Conservation (phyloP, 2,888 invertebrate genomes). For the Cylindroiulus punctatus region DNA sequence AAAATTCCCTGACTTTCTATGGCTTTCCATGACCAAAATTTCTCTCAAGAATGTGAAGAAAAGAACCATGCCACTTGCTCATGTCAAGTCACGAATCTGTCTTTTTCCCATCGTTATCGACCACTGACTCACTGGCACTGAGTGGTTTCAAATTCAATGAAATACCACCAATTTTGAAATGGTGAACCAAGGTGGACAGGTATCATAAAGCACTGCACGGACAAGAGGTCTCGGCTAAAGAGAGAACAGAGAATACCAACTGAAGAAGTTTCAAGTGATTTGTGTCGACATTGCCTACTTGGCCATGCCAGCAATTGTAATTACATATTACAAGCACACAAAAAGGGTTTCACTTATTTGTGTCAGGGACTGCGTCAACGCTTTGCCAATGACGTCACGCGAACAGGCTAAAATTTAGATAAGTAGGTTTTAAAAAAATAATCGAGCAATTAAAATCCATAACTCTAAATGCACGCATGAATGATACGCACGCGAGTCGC, state of each 20-base stretch:
- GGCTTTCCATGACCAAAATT: too few species aligned
- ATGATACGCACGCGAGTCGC: background rate
- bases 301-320: background rate
- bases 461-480: background rate
- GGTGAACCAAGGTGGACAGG: background rate
- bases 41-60: too few species aligned
- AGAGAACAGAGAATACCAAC: background rate
- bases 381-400: background rate
- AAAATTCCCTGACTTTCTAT: too few species aligned
- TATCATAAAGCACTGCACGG: background rate
- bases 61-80: too few species aligned
- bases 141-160: too few species aligned
- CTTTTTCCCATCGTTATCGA: too few species aligned
- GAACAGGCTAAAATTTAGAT: background rate
- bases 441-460: background rate
- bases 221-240: background rate
- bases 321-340: background rate
- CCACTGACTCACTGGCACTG: too few species aligned
- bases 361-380: slow-evolving; percentile 38
- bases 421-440: background rate
- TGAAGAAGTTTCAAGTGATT: background rate
- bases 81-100: too few species aligned
- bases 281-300: background rate
- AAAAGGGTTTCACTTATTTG: background rate
- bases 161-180: background rate